Percentiles rank a stretch among this genome's conserved stretches.
phyloP scores from a whole-genome alignment of 2,113 vertebrate genomes.

The Oceanodroma tethys region DNA sequence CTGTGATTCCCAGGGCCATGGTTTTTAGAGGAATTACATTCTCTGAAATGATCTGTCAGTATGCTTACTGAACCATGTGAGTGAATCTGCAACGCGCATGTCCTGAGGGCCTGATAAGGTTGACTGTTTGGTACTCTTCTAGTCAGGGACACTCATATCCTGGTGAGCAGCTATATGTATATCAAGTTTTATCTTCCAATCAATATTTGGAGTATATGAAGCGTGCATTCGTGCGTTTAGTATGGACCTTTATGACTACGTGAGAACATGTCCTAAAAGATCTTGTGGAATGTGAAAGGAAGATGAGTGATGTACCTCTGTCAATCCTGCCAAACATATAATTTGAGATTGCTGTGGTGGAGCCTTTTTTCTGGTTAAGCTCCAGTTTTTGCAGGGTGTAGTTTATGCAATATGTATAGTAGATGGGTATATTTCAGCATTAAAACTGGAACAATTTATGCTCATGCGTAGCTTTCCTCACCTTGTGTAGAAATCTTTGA shows the following conservation, averaged over 20 bases:
- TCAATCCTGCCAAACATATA: not conserved
- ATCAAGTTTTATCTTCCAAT: not conserved
- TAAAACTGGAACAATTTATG: not conserved
- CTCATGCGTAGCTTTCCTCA: not conserved
- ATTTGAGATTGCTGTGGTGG: not conserved
- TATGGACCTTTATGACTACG: not conserved
- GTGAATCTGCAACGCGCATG: not conserved
- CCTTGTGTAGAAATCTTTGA: slow-evolving; percentile 4
- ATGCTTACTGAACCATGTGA: not conserved
- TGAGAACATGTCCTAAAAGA: not conserved
- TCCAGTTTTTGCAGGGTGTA: not conserved
- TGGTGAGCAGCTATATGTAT: not conserved
- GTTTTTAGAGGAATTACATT: not conserved
- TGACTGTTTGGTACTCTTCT: not conserved
- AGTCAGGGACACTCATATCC: not conserved
- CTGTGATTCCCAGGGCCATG: not conserved
- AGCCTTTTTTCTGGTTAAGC: not conserved
- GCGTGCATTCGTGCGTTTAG: fast-evolving
- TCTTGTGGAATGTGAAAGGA: not conserved
- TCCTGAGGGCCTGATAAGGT: not conserved
- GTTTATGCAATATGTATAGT: not conserved
- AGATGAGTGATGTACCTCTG: not conserved
- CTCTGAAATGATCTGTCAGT: not conserved
- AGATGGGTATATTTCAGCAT: not conserved
- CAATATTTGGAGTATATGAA: not conserved